These are phyloP conservation scores for Aromia moschata DNA, from an alignment of 2,888 invertebrate genomes.

Conservation along the genomic window DNA sequence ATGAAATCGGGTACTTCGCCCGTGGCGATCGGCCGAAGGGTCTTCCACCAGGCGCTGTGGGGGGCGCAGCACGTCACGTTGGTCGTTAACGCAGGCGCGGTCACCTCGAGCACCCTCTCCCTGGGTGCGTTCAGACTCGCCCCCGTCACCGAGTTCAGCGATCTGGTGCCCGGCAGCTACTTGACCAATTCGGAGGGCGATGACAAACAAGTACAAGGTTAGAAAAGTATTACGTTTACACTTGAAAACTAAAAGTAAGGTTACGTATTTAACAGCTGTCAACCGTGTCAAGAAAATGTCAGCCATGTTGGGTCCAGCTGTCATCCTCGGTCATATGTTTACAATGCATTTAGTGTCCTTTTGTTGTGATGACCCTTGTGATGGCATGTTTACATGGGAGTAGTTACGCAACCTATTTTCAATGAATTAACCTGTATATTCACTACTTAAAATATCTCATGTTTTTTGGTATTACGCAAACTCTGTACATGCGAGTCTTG, in stretches of 20 bases:
- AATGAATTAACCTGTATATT: too few relatives aligned
- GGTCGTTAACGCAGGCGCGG: slow-evolving; percentile 72
- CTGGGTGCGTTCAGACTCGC: slow-evolving; percentile 73
- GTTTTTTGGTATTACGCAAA: too few relatives aligned
- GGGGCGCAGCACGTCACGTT: slow-evolving; percentile 75
- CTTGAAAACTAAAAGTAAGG: not conserved
- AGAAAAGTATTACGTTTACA: too few relatives aligned
- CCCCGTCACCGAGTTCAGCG: slow-evolving; percentile 84
- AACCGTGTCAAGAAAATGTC: not conserved
- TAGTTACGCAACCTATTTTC: too few relatives aligned
- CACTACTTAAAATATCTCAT: too few relatives aligned
- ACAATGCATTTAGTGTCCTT: too few relatives aligned
- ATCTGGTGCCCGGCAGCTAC: slow-evolving; percentile 76
- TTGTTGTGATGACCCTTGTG: too few relatives aligned
- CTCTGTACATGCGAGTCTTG: too few relatives aligned
- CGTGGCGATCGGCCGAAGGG: slow-evolving; percentile 73
- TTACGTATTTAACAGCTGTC: not conserved
- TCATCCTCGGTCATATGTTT: too few relatives aligned
- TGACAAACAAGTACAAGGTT: slow-evolving; percentile 76
- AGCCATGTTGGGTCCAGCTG: too few relatives aligned
- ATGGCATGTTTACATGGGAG: too few relatives aligned
- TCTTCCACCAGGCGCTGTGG: slow-evolving; percentile 83
- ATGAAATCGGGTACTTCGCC: slow-evolving; percentile 61
- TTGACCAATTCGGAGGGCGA: slow-evolving; percentile 63
- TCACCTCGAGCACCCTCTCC: slow-evolving; percentile 64